Conservation (phyloP, 2,888 invertebrate genomes). For the Ectropis crepuscularia region DNA sequence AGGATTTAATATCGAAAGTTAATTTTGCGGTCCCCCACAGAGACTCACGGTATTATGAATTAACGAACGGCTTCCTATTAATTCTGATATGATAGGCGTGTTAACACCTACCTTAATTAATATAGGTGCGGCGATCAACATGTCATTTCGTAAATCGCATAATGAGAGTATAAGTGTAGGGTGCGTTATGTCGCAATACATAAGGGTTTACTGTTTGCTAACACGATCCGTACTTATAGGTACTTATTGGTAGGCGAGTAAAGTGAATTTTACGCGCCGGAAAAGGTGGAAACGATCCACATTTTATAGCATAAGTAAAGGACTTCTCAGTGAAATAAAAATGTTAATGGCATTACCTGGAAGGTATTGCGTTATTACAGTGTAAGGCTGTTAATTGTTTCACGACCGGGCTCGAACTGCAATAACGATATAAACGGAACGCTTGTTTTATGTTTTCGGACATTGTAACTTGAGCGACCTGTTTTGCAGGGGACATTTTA, state of each 20-base stretch:
- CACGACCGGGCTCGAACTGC: slow-evolving; percentile 55
- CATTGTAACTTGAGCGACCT: slow-evolving; percentile 69
- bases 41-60: slow-evolving; percentile 51
- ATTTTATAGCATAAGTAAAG: slow-evolving; percentile 40
- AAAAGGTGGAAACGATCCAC: slow-evolving; percentile 40
- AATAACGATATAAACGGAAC: slow-evolving; percentile 64
- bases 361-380: slow-evolving; percentile 45
- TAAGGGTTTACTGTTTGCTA: not conserved
- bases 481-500: slow-evolving; percentile 71
- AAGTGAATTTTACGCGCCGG: slow-evolving; percentile 34
- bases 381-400: slow-evolving; percentile 61
- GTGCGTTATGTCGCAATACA: not conserved
- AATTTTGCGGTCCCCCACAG: slow-evolving; percentile 53
- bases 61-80: slow-evolving; percentile 39
- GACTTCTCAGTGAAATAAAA: slow-evolving; percentile 42
- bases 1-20: slow-evolving; percentile 51
- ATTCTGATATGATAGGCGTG: slow-evolving; percentile 23
- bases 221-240: slow-evolving; percentile 16
- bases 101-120: slow-evolving; percentile 14
- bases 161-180: not conserved
- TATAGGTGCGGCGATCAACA: slow-evolving; percentile 17
- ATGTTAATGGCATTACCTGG: slow-evolving; percentile 41
- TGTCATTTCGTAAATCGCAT: slow-evolving; percentile 19
- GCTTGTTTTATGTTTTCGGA: slow-evolving; percentile 67
- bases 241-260: slow-evolving; percentile 38